Percentiles rank a stretch among this genome's conserved stretches.
phyloP scores from a whole-genome alignment of 2,888 invertebrate species.

The Osmoderma eremita region DNA sequence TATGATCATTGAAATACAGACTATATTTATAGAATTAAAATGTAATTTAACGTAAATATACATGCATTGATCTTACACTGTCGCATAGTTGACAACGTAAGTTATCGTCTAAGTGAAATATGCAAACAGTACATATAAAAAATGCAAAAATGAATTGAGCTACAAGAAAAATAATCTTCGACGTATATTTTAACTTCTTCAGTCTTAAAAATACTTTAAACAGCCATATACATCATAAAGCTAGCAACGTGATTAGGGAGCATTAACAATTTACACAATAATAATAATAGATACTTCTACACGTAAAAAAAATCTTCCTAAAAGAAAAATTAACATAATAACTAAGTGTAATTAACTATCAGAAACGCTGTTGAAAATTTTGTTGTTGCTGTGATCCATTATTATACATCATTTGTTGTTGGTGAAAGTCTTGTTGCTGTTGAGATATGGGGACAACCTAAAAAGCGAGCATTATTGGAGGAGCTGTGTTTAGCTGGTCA shows the following conservation, averaged over 20 bases:
- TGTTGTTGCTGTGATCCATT: constrained; percentile 72
- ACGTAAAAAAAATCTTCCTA: constrained; percentile 7
- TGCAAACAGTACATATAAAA: too few relatives aligned
- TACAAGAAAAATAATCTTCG: too few relatives aligned
- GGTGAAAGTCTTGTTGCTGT: constrained; percentile 65
- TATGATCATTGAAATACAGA: too few relatives aligned
- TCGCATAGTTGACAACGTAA: too few relatives aligned
- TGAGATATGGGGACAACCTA: constrained; percentile 58
- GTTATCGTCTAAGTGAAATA: too few relatives aligned
- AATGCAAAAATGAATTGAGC: too few relatives aligned
- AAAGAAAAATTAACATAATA: constrained; percentile 23
- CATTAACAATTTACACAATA: background rate
- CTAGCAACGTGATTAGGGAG: background rate
- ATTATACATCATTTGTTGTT: constrained; percentile 79
- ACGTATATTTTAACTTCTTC: background rate
- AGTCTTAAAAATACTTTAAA: constrained; percentile 6
- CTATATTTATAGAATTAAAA: too few relatives aligned
- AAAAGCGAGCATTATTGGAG: constrained; percentile 41
- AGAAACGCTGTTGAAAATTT: constrained; percentile 76
- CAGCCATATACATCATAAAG: background rate
- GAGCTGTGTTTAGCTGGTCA: constrained; percentile 25
- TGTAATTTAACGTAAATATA: too few relatives aligned
- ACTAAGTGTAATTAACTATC: constrained; percentile 16
- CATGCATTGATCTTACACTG: too few relatives aligned
- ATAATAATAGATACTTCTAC: background rate